Evolutionary conservation across 2,888 invertebrate species (phyloP), one percentile per base, ranked within the genome.

Genomic region (Agrotis ipsilon): DNA sequence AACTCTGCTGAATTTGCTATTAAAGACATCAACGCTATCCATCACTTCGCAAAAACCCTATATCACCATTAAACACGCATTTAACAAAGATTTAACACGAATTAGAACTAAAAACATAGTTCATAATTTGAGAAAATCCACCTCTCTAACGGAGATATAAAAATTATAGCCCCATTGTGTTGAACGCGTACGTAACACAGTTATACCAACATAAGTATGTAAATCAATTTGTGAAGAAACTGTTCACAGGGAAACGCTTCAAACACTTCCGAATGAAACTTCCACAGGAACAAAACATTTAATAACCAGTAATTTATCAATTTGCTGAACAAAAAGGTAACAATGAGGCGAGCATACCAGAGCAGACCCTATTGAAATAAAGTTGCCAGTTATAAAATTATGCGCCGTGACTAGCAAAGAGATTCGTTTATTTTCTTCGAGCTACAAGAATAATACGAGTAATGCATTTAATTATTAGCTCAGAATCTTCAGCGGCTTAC

Each of bases 171-270:
- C 73, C 73, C 72, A 86, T 84, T 84, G 81, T 86, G 67, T 80
- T 49, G 64, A 71, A 80, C 51, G 61, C 51, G 55, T 71, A 81
- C 82, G 81, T 85, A 85, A 84, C 72, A 63, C 72, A 76, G 80
- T 78, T 80, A 81, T 75, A 80, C 68, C 81, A 72, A 82, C 83
- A 67, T 54, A 71, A 75, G 78, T 87, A 89, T 86, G 87, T 87
- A 89, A 88, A 90, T 90, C 87, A 88, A 91, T 90, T 87, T 84
- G 72, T 80, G 82, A 86, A 85, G 84, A 88, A 88, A 87, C 84
- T 85, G 82, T 91, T 93, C 92, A 91, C 93, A 92, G 86, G 93
- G 93, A 92, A 93, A 72, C 59, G 43, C 67, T 65, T 32, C 32
- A 16, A 72, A 65, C 72, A 86, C 88, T 91, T 90, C 91, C 91